These are phyloP conservation scores for Lasioglossum vierecki DNA, from an alignment of 2,888 invertebrate species.

Conservation along the genomic window DNA sequence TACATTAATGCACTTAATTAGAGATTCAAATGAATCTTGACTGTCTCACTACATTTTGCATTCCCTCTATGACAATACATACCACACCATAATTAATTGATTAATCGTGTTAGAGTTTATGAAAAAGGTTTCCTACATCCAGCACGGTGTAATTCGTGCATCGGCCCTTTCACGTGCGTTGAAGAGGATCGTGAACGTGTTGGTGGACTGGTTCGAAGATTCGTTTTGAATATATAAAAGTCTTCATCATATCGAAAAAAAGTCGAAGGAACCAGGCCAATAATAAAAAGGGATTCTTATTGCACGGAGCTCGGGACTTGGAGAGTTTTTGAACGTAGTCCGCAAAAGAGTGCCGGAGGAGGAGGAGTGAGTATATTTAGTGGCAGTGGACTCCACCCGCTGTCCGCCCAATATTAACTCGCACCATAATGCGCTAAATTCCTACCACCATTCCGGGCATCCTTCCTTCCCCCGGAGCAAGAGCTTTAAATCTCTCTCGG, in stretches of 20 bases:
- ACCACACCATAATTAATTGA: not conserved
- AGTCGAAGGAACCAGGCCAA: constrained; percentile 6
- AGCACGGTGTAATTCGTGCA: not conserved
- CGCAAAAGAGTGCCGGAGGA: constrained; percentile 54
- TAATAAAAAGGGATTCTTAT: constrained; percentile 64
- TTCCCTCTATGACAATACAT: too few relatives aligned
- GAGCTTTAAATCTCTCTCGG: constrained; percentile 75
- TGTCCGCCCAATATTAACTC: constrained; percentile 82
- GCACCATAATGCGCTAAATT: constrained; percentile 81
- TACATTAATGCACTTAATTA: not conserved
- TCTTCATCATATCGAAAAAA: not conserved
- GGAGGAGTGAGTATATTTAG: constrained; percentile 76
- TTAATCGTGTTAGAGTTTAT: too few relatives aligned
- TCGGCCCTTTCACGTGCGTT: not conserved
- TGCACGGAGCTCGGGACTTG: constrained; percentile 56
- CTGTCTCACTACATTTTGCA: too few relatives aligned
- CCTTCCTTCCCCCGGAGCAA: constrained; percentile 71
- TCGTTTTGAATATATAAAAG: constrained; percentile 32
- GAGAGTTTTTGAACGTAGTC: constrained; percentile 65
- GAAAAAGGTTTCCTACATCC: too few relatives aligned
- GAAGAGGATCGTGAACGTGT: not conserved
- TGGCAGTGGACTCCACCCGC: constrained; percentile 77
- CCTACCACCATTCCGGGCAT: constrained; percentile 76
- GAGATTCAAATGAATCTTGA: not conserved
- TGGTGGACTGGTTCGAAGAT: not conserved